Conservation (phyloP, 2,888 invertebrate genomes). For the Pegoplata infirma region DNA sequence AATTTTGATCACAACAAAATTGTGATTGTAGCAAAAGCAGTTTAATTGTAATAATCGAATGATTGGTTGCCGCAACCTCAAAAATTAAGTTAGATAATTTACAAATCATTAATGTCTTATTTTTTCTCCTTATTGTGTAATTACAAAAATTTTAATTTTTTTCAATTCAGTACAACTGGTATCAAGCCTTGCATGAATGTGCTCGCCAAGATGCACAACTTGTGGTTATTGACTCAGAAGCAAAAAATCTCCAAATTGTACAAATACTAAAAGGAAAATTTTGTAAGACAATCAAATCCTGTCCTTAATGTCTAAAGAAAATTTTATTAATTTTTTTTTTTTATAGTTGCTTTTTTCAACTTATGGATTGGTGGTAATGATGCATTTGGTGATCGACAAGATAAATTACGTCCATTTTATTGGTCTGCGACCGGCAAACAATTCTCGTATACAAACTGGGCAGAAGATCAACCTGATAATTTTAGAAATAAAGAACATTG, state of each 20-base stretch:
- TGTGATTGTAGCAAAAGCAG: too few species aligned
- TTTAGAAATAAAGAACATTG: slow-evolving; percentile 3
- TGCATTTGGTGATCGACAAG: not conserved
- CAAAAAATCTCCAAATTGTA: not conserved
- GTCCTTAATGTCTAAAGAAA: not conserved
- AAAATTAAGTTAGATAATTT: too few species aligned
- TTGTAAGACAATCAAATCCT: too few species aligned
- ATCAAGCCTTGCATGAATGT: slow-evolving; percentile 44
- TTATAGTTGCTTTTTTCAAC: not conserved
- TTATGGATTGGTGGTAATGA: slow-evolving; percentile 38
- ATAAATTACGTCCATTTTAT: not conserved
- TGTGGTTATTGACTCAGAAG: slow-evolving; percentile 22
- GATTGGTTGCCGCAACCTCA: too few species aligned
- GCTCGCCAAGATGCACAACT: slow-evolving; percentile 33
- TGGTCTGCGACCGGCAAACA: slow-evolving; percentile 21
- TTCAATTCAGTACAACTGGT: slow-evolving; percentile 51
- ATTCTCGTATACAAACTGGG: slow-evolving; percentile 29
- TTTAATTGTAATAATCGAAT: too few species aligned
- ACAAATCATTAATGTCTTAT: too few species aligned
- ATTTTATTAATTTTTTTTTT: not conserved
- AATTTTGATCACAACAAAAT: too few species aligned
- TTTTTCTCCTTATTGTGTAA: too few species aligned
- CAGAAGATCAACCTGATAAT: not conserved
- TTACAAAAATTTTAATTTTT: too few species aligned
- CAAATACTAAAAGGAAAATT: not conserved